phyloP scores from a whole-genome alignment of 2,797 vertebrate species.

The Glyptemys insculpta region DNA sequence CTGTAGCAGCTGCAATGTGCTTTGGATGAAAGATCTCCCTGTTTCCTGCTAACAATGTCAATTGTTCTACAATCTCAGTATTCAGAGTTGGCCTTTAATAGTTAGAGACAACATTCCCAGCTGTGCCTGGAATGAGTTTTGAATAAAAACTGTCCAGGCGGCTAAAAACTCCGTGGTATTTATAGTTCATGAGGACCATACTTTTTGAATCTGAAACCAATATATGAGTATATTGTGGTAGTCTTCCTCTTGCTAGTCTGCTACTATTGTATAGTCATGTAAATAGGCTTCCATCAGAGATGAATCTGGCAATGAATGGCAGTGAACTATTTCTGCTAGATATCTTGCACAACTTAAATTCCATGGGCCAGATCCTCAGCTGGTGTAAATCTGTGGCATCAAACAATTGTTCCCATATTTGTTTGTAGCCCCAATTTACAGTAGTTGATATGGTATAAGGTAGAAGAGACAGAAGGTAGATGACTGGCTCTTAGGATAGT shows the following conservation, averaged over 20 bases:
- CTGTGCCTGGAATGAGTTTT: constrained; percentile 31
- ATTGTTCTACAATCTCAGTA: constrained; percentile 51
- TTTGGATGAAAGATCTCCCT: constrained; percentile 66
- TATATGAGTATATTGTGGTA: neutral
- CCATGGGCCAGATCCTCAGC: neutral
- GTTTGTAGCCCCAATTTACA: neutral
- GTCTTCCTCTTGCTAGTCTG: neutral
- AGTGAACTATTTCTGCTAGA: neutral
- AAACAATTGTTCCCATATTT: neutral
- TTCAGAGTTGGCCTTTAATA: neutral
- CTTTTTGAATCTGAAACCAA: neutral
- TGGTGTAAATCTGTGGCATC: neutral
- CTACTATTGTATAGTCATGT: neutral
- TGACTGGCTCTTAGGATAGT: neutral
- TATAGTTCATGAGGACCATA: neutral
- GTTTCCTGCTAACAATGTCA: constrained; percentile 64
- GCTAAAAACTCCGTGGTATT: neutral
- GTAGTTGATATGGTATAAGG: neutral
- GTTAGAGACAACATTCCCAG: constrained; percentile 19
- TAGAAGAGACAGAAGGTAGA: neutral
- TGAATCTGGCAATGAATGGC: neutral
- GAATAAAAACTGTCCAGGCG: constrained; percentile 15
- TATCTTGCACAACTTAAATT: neutral
- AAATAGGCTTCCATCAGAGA: neutral
- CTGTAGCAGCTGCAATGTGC: neutral